A percentile compares a stretch with the other conserved stretches of the same genome.
phyloP scores from a whole-genome alignment of 2,113 vertebrate species.

The Brachyhypopomus occidentalis region DNA sequence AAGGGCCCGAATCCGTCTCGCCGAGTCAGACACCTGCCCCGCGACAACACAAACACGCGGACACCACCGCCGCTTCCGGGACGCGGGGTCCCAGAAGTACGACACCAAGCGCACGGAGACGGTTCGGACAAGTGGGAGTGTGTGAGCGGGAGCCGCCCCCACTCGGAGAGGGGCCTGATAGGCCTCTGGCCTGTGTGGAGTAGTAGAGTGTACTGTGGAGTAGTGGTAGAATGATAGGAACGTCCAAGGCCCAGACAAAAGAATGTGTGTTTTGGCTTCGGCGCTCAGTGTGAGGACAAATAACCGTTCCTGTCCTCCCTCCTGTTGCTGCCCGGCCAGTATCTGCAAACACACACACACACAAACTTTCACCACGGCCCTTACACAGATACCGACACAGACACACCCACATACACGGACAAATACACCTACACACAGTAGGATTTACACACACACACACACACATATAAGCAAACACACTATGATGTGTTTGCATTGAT shows the following conservation, averaged over 20 bases:
- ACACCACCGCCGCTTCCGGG: slow-evolving; percentile 18
- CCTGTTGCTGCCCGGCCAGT: slow-evolving; percentile 38
- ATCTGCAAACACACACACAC: slow-evolving; percentile 27
- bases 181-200: slow-evolving; percentile 61
- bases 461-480: slow-evolving; percentile 10
- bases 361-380: neutral
- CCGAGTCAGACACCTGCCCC: slow-evolving; percentile 55
- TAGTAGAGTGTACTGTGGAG: slow-evolving; percentile 68
- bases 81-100: slow-evolving; percentile 12
- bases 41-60: slow-evolving; percentile 51
- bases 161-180: slow-evolving; percentile 63
- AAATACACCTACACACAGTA: slow-evolving; percentile 5
- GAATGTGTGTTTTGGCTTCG: slow-evolving; percentile 76
- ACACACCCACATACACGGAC: neutral
- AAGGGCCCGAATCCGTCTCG: slow-evolving; percentile 62
- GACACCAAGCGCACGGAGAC: neutral
- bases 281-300: slow-evolving; percentile 63
- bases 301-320: slow-evolving; percentile 60
- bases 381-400: slow-evolving; percentile 6
- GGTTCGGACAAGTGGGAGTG: neutral
- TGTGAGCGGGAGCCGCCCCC: slow-evolving; percentile 45
- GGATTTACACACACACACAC: slow-evolving; percentile 9
- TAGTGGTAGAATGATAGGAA: slow-evolving; percentile 66
- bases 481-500: slow-evolving; percentile 4
- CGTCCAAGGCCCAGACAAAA: slow-evolving; percentile 73